phyloP scores from a whole-genome alignment of 1,140 invertebrate species.

The Aphelinus atriplicis region DNA sequence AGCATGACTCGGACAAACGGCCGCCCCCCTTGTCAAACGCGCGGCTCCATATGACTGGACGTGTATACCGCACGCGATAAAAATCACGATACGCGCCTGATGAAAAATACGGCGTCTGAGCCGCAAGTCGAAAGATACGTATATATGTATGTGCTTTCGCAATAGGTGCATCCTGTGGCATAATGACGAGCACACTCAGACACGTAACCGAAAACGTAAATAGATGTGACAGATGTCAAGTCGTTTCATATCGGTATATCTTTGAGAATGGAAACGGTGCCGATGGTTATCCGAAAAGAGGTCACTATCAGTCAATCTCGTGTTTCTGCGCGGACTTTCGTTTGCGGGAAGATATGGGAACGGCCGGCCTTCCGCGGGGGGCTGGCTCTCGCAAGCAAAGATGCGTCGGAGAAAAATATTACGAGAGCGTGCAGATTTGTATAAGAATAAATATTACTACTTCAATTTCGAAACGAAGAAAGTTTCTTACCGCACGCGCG shows the following conservation, averaged over 20 bases:
- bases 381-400: too few relatives aligned
- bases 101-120: conserved; percentile 12
- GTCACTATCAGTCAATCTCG: background rate
- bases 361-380: too few relatives aligned
- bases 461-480: too few relatives aligned
- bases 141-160: background rate
- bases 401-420: too few relatives aligned
- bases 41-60: background rate
- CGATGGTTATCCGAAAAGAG: conserved; percentile 17
- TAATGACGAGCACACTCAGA: background rate
- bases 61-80: background rate
- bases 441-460: too few relatives aligned
- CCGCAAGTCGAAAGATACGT: background rate
- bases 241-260: background rate
- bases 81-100: background rate
- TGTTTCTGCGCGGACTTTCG: too few relatives aligned
- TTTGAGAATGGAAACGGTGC: conserved; percentile 1
- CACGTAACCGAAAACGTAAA: conserved; percentile 4
- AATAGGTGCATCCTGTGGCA: too few relatives aligned
- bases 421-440: too few relatives aligned
- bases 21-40: background rate
- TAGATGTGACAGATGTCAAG: conserved; percentile 25
- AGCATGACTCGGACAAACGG: conserved; percentile 8
- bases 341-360: too few relatives aligned
- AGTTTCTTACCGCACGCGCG: too few relatives aligned